A percentile compares a stretch with the other conserved stretches of the same genome.
Evolutionary conservation across 2,888 invertebrate genomes (phyloP).

Genomic region (Drosophila dives): DNA sequence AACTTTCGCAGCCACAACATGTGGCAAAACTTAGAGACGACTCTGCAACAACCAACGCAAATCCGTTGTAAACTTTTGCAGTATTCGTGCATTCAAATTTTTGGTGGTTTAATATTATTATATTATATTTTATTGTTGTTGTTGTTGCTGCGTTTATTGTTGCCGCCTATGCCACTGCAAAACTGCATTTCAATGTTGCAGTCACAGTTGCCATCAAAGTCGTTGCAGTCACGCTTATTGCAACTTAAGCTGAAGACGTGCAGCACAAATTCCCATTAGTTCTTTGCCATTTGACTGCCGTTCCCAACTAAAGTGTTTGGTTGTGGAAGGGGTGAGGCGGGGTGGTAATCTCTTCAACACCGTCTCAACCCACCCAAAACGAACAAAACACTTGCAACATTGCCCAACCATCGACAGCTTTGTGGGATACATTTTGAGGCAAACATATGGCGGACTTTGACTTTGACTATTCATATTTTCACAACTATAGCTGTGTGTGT

Average conservation of each 20-base stretch:
- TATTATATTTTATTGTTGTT: not conserved
- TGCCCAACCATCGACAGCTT: constrained; percentile 41
- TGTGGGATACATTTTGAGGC: constrained; percentile 74
- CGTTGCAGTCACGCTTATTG: constrained; percentile 60
- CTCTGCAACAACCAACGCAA: constrained; percentile 3
- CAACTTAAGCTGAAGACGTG: constrained; percentile 71
- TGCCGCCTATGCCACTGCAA: constrained; percentile 49
- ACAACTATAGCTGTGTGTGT: constrained; percentile 16
- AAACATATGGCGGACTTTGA: constrained; percentile 74
- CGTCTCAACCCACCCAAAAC: too few relatives aligned
- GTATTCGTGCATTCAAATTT: constrained; percentile 55
- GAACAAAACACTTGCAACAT: constrained; percentile 14
- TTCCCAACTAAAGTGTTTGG: not conserved
- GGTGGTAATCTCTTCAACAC: not conserved
- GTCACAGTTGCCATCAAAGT: constrained; percentile 23
- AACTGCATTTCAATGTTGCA: constrained; percentile 56
- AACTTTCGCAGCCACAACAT: constrained; percentile 65
- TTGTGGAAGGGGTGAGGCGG: too few relatives aligned
- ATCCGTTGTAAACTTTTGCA: not conserved
- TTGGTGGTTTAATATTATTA: constrained; percentile 26
- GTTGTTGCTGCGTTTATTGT: constrained; percentile 9
- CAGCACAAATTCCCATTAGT: constrained; percentile 78
- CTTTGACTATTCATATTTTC: constrained; percentile 78
- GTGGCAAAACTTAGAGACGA: constrained; percentile 63
- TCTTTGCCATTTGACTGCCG: constrained; percentile 55